Evolutionary conservation across 2,797 vertebrate species (phyloP), one percentile per base, ranked within the genome.

Genomic region (Pangasius larnaudii): DNA sequence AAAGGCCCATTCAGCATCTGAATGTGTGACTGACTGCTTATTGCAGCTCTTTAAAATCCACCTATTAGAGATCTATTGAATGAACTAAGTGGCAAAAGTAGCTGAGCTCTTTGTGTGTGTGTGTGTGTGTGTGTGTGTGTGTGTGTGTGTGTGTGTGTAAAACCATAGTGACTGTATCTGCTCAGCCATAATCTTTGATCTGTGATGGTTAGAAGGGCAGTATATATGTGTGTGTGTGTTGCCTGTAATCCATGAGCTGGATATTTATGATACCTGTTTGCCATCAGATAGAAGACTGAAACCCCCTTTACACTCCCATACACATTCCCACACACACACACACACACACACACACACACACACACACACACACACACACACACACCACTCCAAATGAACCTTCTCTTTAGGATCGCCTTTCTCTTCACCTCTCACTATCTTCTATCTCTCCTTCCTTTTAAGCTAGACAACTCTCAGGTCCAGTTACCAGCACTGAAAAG

Each of bases 191-290:
- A 30, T 53, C 56, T 81, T 88, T 87, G 75, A 89, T 87, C 87
- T 49, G 16, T 14, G 27, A 84, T 69, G 82, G 46, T 72, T 81
- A 78, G 85, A 22, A 78, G 82, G 14, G 59, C 13, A 65, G 63
- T 72, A 84, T 84, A 72, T 88, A 88, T 13, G 22, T 84, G 80
- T 78, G 83, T 83, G 75, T 87, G 88, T 85, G 86, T 84, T 89
- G 89, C 86, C 89, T 88, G 88, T 86, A 90, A 90, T 59, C 72
- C 63, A 86, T 85, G 79, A 71, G 86, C 82, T 91, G 80, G 85
- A 90, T 90, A 86, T 89, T 90, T 90, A 91, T 88, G 63, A 90
- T 86, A 83, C 80, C 89, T 69, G 82, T 86, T 89, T 80, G 36
- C 88, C 82, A 89, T 91, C 89, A 89, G 89, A 90, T 90, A 90